phyloP scores from a whole-genome alignment of 2,797 vertebrate genomes.

The Sebastes umbrosus region DNA sequence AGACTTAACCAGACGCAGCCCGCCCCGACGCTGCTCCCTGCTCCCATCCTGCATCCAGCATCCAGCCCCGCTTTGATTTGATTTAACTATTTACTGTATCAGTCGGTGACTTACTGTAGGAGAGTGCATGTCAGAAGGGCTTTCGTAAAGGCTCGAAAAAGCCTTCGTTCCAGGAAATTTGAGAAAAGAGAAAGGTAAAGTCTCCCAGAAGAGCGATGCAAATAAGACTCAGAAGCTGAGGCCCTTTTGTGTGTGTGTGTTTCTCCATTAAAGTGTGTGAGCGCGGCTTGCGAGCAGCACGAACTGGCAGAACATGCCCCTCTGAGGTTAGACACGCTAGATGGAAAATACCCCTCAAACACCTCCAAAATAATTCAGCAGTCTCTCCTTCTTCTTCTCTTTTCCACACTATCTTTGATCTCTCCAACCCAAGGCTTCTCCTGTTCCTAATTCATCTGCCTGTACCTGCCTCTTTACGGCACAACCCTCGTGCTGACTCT shows the following conservation, averaged over 20 bases:
- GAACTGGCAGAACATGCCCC: constrained; percentile 54
- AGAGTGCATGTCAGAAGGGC: constrained; percentile 20
- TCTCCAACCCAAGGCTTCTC: constrained; percentile 44
- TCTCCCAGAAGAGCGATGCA: constrained; percentile 35
- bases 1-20: constrained; percentile 35
- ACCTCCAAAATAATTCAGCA: constrained; percentile 62
- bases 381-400: constrained; percentile 35
- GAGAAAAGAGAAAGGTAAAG: constrained; percentile 37
- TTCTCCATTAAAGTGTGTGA: background rate
- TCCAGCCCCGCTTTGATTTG: constrained; percentile 13
- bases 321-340: constrained; percentile 57
- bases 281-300: constrained; percentile 19
- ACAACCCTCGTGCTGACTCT: constrained; percentile 49
- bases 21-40: background rate
- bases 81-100: constrained; percentile 32
- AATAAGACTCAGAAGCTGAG: constrained; percentile 31
- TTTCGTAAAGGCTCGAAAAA: constrained; percentile 18
- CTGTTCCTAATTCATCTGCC: constrained; percentile 45
- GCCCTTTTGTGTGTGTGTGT: constrained; percentile 1
- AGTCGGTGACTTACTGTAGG: background rate
- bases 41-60: background rate
- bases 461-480: constrained; percentile 42
- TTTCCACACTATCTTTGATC: constrained; percentile 63
- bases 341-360: constrained; percentile 61
- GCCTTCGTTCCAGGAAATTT: constrained; percentile 35